These are phyloP conservation scores for Polietes domitor DNA, from an alignment of 2,888 invertebrate species.

Conservation along the genomic window DNA sequence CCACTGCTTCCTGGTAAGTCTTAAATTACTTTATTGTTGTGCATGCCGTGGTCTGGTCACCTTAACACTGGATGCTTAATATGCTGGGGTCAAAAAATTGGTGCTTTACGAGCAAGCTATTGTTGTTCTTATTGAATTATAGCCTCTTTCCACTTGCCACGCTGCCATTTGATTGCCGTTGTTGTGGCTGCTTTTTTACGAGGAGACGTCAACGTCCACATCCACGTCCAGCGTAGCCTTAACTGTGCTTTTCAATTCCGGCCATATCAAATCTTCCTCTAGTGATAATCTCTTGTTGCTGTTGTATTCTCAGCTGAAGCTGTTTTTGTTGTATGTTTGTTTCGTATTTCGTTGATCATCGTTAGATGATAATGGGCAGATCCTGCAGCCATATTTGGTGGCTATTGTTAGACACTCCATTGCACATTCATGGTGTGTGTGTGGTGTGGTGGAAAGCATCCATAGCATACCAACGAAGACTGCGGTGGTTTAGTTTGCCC, in stretches of 20 bases:
- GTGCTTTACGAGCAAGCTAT: too few relatives aligned
- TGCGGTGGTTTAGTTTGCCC: neutral
- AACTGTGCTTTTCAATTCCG: slow-evolving; percentile 46
- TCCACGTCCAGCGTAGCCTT: slow-evolving; percentile 35
- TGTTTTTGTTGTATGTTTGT: slow-evolving; percentile 46
- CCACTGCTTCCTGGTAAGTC: too few relatives aligned
- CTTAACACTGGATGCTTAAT: neutral
- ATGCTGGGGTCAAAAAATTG: neutral
- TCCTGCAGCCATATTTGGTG: slow-evolving; percentile 66
- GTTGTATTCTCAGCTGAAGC: neutral
- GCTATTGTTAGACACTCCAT: slow-evolving; percentile 50
- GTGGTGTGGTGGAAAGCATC: neutral
- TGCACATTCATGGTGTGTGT: slow-evolving; percentile 12
- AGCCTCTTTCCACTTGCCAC: slow-evolving; percentile 53
- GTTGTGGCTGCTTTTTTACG: slow-evolving; percentile 15
- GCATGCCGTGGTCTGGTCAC: too few relatives aligned
- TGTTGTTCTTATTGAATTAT: slow-evolving; percentile 20
- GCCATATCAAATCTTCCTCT: slow-evolving; percentile 48
- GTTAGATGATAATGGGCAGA: slow-evolving; percentile 70
- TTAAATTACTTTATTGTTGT: too few relatives aligned
- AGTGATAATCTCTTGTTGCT: slow-evolving; percentile 15
- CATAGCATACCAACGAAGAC: neutral
- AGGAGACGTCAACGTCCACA: slow-evolving; percentile 16
- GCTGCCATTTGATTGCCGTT: slow-evolving; percentile 5
- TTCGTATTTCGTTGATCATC: slow-evolving; percentile 65